A percentile compares a stretch with the other conserved stretches of the same genome.
phyloP scores from a whole-genome alignment of 2,888 invertebrate genomes.

The Tineola bisselliella region DNA sequence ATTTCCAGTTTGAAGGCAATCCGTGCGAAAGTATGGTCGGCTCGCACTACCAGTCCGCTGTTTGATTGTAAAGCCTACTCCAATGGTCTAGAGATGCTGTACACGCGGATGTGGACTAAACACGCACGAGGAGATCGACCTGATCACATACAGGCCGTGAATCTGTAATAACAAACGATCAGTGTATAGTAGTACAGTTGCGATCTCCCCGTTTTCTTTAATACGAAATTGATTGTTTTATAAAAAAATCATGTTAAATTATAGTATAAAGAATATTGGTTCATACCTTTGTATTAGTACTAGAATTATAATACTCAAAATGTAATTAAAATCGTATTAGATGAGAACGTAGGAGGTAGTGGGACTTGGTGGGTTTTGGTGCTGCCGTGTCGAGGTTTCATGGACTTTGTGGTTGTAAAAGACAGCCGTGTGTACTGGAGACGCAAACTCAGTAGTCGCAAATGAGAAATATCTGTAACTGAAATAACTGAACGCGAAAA shows the following conservation, averaged over 20 bases:
- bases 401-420: background rate
- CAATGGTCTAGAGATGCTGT: slow-evolving; percentile 89
- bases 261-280: too few relatives aligned
- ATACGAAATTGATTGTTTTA: background rate
- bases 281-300: too few relatives aligned
- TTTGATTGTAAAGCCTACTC: slow-evolving; percentile 96
- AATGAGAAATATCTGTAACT: background rate
- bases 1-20: slow-evolving; percentile 81
- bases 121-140: slow-evolving; percentile 81
- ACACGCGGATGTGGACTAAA: slow-evolving; percentile 90
- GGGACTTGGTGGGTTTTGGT: background rate
- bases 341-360: background rate
- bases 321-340: too few relatives aligned
- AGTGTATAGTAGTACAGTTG: background rate
- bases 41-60: slow-evolving; percentile 87
- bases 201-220: background rate
- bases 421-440: background rate
- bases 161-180: slow-evolving; percentile 25
- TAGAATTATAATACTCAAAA: too few relatives aligned
- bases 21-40: slow-evolving; percentile 96
- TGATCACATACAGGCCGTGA: slow-evolving; percentile 76
- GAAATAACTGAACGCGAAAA: background rate
- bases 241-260: too few relatives aligned
- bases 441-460: background rate
- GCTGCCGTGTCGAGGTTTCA: background rate